Conservation (phyloP, 2,888 invertebrate species). For the Chironomus riparius region DNA sequence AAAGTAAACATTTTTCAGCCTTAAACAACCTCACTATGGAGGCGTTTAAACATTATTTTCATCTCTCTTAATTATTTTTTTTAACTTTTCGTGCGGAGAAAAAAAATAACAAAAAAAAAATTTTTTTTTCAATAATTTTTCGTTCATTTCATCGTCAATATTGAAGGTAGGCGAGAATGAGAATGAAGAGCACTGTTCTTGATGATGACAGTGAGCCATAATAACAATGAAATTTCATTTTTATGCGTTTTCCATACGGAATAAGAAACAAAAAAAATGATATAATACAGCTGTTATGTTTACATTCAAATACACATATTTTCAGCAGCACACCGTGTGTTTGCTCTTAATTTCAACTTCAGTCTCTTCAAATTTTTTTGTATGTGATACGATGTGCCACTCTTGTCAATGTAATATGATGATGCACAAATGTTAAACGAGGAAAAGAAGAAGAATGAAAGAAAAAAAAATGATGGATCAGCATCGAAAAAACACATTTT, state of each 20-base stretch:
- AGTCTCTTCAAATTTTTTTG: neutral
- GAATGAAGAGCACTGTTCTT: neutral
- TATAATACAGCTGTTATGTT: slow-evolving; percentile 20
- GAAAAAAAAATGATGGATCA: slow-evolving; percentile 5
- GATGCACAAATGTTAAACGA: neutral
- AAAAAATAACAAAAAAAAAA: neutral
- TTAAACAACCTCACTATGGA: neutral
- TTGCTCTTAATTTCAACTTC: slow-evolving; percentile 25
- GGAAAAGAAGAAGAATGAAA: neutral
- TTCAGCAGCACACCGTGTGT: neutral
- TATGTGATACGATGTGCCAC: neutral
- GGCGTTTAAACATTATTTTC: neutral
- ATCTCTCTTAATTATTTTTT: neutral
- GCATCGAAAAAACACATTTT: neutral
- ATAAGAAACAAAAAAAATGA: neutral
- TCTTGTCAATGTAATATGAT: slow-evolving; percentile 19
- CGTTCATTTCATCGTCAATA: neutral
- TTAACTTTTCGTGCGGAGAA: neutral
- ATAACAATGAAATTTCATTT: slow-evolving; percentile 6
- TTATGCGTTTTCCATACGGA: neutral
- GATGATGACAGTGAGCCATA: neutral
- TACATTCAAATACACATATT: neutral
- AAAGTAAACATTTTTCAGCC: too few species aligned
- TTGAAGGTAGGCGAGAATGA: neutral
- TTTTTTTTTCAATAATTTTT: neutral